These are phyloP conservation scores for Amaurobius ferox DNA, from an alignment of 2,888 invertebrate species.

Conservation along the genomic window DNA sequence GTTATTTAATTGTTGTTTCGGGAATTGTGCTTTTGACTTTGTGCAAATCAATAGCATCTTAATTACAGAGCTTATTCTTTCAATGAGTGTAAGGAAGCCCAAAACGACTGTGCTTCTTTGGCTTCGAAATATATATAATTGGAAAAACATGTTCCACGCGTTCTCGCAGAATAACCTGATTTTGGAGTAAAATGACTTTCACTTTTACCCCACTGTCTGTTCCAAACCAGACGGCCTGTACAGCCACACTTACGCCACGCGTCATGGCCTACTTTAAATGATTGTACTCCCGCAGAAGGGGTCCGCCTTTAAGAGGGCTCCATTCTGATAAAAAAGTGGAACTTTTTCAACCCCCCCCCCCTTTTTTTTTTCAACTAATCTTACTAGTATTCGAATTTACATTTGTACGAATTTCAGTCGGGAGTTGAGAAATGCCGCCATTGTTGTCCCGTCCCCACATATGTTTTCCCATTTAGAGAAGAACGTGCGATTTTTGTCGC, in stretches of 20 bases:
- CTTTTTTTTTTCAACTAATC: not conserved
- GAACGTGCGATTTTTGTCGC: not conserved
- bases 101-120: too few relatives aligned
- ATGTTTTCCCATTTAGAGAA: conserved; percentile 11
- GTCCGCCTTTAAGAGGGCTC: not conserved
- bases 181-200: too few relatives aligned
- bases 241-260: conserved; percentile 36
- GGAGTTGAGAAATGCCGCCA: conserved; percentile 21
- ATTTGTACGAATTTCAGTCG: not conserved
- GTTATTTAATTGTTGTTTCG: too few relatives aligned
- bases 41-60: too few relatives aligned
- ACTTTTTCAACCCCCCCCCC: not conserved
- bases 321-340: conserved; percentile 20
- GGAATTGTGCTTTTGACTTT: too few relatives aligned
- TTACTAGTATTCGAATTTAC: conserved; percentile 20
- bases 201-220: too few relatives aligned
- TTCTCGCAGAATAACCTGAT: too few relatives aligned
- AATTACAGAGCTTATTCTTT: too few relatives aligned
- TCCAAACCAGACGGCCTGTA: not conserved
- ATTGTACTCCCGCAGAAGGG: not conserved
- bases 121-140: too few relatives aligned
- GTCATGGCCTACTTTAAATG: conserved; percentile 53
- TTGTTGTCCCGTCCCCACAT: conserved; percentile 19
- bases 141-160: too few relatives aligned
- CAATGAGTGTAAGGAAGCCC: too few relatives aligned